Evolutionary conservation across 1,140 invertebrate species (phyloP).

Genomic region (Artemia franciscana): DNA sequence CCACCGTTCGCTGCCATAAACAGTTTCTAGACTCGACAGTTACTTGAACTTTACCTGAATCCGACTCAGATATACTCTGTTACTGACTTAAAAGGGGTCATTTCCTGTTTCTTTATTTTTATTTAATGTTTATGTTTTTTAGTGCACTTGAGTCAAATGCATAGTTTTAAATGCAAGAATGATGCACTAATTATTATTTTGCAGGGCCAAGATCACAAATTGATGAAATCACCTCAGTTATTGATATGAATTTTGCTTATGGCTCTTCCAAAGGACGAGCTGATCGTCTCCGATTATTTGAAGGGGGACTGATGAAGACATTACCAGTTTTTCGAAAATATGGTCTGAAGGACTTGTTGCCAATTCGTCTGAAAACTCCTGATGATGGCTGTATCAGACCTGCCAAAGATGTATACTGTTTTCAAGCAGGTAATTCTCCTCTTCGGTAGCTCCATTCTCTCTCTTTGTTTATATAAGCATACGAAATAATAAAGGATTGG

Average conservation of each 20-base stretch:
- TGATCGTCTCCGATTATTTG: conserved; percentile 22
- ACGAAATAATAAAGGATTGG: no score
- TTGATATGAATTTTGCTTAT: conserved; percentile 29
- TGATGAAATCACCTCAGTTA: conserved; percentile 25
- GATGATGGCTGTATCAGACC: conserved; percentile 28
- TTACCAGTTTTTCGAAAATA: conserved; percentile 21
- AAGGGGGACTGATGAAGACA: conserved; percentile 23
- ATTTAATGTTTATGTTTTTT: neutral
- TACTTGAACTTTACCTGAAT: no score
- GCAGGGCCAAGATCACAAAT: conserved; percentile 25
- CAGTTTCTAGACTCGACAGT: no score
- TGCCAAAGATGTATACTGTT: conserved; percentile 25
- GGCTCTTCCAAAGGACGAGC: conserved; percentile 24
- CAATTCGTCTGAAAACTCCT: conserved; percentile 25
- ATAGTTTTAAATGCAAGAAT: neutral
- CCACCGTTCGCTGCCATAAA: no score
- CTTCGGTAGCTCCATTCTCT: no score
- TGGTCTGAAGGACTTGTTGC: conserved; percentile 27
- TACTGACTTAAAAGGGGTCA: no score
- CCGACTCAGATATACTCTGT: no score
- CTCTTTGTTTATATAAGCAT: no score
- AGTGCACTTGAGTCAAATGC: neutral
- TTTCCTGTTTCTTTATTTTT: no score
- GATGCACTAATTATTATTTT: conserved; percentile 5
- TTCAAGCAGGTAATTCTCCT: conserved; percentile 24